Conservation (phyloP, 1,140 invertebrate species). For the Mylabris phalerata region DNA sequence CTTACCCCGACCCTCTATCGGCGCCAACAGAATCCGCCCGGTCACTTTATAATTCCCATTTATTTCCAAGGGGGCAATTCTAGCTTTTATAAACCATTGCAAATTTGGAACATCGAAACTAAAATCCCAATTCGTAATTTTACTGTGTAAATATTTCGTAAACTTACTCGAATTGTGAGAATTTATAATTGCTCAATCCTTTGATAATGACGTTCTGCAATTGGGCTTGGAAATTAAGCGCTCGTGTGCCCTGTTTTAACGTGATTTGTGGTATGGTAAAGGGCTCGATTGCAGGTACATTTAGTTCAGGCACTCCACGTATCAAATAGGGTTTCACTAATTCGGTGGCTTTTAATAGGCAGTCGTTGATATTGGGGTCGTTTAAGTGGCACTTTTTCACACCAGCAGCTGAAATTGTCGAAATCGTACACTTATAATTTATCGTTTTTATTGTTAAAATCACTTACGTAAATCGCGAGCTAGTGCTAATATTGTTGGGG, state of each 20-base stretch:
- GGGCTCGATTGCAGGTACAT: conserved; percentile 58
- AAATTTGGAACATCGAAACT: conserved; percentile 25
- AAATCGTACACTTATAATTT: no score
- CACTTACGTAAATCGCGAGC: no score
- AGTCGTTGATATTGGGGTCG: conserved; percentile 54
- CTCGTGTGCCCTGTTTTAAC: conserved; percentile 54
- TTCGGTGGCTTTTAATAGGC: conserved; percentile 53
- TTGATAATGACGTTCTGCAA: conserved; percentile 56
- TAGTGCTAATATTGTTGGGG: no score
- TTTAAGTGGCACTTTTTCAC: background rate
- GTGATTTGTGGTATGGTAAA: conserved; percentile 54
- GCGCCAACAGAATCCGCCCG: conserved; percentile 28
- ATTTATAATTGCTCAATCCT: conserved; percentile 44
- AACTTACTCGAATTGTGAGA: conserved; percentile 17
- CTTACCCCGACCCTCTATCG: conserved; percentile 28
- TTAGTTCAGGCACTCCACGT: conserved; percentile 57
- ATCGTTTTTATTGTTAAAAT: no score
- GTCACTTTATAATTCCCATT: conserved; percentile 24
- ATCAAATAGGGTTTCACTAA: conserved; percentile 50
- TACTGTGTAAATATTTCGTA: no score
- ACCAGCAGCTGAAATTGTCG: no score
- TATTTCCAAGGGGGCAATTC: conserved; percentile 15
- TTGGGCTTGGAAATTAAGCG: conserved; percentile 57
- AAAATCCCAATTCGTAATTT: background rate
- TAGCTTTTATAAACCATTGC: conserved; percentile 21